A percentile compares a stretch with the other conserved stretches of the same genome.
These are phyloP conservation scores for Esox niger DNA, from an alignment of 2,113 vertebrate species.

Conservation along the genomic window DNA sequence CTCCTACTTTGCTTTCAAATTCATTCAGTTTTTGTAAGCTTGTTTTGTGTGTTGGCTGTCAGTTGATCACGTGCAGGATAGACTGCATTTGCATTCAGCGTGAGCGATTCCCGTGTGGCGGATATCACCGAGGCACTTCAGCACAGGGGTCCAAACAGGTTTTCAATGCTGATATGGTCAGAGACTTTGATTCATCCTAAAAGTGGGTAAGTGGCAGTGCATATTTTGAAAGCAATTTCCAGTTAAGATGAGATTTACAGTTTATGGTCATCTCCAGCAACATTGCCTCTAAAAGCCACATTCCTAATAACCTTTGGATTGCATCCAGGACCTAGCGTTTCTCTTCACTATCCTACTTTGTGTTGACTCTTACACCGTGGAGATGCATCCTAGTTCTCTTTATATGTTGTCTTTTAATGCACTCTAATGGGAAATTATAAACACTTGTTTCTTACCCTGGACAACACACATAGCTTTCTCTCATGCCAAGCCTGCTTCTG, in stretches of 20 bases:
- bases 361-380: neutral
- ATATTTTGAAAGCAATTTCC: too few relatives aligned
- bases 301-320: too few relatives aligned
- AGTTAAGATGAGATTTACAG: too few relatives aligned
- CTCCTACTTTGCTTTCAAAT: neutral
- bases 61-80: conserved; percentile 22
- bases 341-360: neutral
- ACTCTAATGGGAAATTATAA: too few relatives aligned
- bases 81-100: conserved; percentile 10
- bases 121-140: conserved; percentile 10
- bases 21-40: neutral
- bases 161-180: neutral
- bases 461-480: neutral
- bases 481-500: neutral
- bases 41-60: conserved; percentile 18
- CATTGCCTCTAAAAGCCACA: too few relatives aligned
- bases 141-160: conserved; percentile 11
- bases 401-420: neutral
- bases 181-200: too few relatives aligned
- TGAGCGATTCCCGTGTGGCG: conserved; percentile 14
- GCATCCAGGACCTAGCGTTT: conserved; percentile 11
- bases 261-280: too few relatives aligned
- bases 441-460: conserved; percentile 14
- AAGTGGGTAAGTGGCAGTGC: too few relatives aligned
- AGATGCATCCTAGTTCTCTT: neutral